A percentile compares a stretch with the other conserved stretches of the same genome.
Conservation (phyloP, 2,113 vertebrate genomes). For the Chlorodrepanis virens region DNA sequence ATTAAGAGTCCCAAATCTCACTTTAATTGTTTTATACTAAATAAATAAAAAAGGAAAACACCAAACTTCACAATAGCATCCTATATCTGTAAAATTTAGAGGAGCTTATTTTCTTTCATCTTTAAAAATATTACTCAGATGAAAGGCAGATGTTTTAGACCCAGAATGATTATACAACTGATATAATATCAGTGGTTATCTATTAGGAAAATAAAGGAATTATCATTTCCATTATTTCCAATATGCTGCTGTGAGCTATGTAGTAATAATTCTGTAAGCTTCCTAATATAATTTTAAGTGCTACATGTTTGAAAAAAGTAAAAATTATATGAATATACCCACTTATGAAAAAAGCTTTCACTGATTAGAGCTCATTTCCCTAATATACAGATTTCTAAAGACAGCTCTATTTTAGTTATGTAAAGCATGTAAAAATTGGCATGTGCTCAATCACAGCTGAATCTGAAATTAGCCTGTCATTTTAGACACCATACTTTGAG, state of each 20-base stretch:
- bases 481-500: slow-evolving; percentile 63
- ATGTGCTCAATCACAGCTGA: slow-evolving; percentile 77
- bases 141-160: slow-evolving; percentile 17
- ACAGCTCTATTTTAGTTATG: slow-evolving; percentile 81
- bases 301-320: slow-evolving; percentile 50
- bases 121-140: slow-evolving; percentile 11
- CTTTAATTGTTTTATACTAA: neutral
- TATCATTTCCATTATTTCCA: slow-evolving; percentile 44
- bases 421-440: slow-evolving; percentile 75
- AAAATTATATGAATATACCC: slow-evolving; percentile 59
- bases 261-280: slow-evolving; percentile 20
- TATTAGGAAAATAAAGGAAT: slow-evolving; percentile 51
- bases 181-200: slow-evolving; percentile 50
- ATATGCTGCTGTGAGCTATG: neutral
- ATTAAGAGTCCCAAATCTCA: neutral
- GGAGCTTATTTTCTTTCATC: slow-evolving; percentile 21
- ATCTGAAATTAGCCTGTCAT: slow-evolving; percentile 79
- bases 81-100: neutral
- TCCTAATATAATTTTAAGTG: slow-evolving; percentile 49
- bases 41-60: neutral
- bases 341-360: slow-evolving; percentile 63
- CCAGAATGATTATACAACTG: neutral
- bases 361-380: slow-evolving; percentile 74
- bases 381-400: slow-evolving; percentile 74
- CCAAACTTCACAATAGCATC: neutral